phyloP scores from a whole-genome alignment of 2,113 vertebrate species.

The Colossoma macropomum region DNA sequence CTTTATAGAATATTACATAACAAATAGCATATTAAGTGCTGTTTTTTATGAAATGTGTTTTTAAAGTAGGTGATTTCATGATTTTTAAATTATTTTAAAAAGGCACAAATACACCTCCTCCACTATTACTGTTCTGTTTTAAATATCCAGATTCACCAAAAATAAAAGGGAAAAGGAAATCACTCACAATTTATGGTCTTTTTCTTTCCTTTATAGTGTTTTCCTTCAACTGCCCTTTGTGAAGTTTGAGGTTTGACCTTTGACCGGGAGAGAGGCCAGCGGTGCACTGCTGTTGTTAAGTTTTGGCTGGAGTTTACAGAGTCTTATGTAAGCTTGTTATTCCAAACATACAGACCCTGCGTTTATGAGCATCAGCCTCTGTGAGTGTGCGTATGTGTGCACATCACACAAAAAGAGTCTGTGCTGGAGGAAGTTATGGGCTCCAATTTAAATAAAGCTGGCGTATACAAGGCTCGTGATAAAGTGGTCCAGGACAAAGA shows the following conservation, averaged over 20 bases:
- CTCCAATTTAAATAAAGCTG: constrained; percentile 26
- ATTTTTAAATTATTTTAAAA: neutral
- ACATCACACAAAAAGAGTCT: constrained; percentile 17
- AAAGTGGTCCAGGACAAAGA: constrained; percentile 28
- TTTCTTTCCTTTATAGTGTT: neutral
- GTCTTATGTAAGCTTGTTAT: constrained; percentile 43
- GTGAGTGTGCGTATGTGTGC: constrained; percentile 10
- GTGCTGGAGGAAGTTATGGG: constrained; percentile 1
- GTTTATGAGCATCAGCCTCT: constrained; percentile 25
- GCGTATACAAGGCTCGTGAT: constrained; percentile 24
- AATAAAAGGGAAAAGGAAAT: neutral
- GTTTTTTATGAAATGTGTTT: too few relatives aligned
- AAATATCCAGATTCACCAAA: neutral
- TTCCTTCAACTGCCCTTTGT: neutral
- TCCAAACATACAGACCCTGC: constrained; percentile 23
- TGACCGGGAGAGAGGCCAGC: constrained; percentile 5
- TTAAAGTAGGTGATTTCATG: too few relatives aligned
- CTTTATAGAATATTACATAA: too few relatives aligned
- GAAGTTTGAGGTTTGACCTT: constrained; percentile 13
- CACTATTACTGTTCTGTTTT: neutral
- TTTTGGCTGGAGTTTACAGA: constrained; percentile 23
- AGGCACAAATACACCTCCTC: too few relatives aligned
- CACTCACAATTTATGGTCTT: neutral
- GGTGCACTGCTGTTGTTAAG: constrained; percentile 28
- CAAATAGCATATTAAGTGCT: too few relatives aligned